These are phyloP conservation scores for Lochmaea crataegi DNA, from an alignment of 2,888 invertebrate species.

Conservation along the genomic window DNA sequence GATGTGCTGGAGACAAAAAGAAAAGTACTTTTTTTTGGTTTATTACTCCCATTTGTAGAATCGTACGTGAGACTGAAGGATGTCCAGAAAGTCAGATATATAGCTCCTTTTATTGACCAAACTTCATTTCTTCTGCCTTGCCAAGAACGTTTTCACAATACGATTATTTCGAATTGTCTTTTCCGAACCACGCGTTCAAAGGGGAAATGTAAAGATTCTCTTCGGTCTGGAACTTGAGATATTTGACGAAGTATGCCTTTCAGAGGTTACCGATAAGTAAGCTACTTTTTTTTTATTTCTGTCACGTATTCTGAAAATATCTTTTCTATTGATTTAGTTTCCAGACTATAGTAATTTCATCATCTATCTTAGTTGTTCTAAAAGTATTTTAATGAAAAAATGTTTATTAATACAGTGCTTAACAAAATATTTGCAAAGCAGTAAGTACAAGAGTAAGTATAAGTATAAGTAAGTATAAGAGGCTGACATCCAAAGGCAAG, in stretches of 20 bases:
- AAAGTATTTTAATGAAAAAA: neutral
- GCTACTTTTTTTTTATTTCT: neutral
- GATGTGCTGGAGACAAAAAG: neutral
- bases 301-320: neutral
- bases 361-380: neutral
- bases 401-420: neutral
- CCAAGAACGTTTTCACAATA: conserved; percentile 1
- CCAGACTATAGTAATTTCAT: neutral
- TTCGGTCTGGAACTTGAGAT: conserved; percentile 2
- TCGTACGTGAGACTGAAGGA: conserved; percentile 1
- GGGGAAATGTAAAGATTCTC: neutral
- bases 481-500: no score
- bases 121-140: conserved; percentile 1
- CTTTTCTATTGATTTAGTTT: conserved; percentile 1
- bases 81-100: conserved; percentile 11
- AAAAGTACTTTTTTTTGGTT: no score
- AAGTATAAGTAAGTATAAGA: no score
- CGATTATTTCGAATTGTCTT: conserved; percentile 16
- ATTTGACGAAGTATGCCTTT: conserved; percentile 3
- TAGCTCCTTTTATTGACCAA: conserved; percentile 16
- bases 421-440: neutral
- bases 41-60: conserved; percentile 1
- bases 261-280: neutral
- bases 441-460: no score
- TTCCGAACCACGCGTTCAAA: neutral